Conservation (phyloP, 2,888 invertebrate species). For the Myopa testacea region DNA sequence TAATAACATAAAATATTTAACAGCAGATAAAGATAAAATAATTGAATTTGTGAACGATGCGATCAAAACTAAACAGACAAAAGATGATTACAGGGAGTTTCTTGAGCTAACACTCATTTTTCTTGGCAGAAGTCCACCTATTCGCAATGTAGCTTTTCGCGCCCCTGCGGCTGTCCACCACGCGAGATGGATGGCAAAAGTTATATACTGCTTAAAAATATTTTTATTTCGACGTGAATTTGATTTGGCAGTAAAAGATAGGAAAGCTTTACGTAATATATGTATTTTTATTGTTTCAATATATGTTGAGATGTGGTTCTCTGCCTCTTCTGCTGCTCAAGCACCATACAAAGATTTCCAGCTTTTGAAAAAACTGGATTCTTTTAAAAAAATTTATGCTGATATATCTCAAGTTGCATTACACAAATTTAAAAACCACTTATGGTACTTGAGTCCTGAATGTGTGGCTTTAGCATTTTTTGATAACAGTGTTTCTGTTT, state of each 20-base stretch:
- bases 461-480: background rate
- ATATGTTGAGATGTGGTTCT: constrained; percentile 30
- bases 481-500: no score
- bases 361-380: constrained; percentile 13
- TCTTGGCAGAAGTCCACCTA: constrained; percentile 34
- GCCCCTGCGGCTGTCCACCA: constrained; percentile 32
- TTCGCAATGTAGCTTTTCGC: constrained; percentile 29
- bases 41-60: no score
- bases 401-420: constrained; percentile 21
- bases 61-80: background rate
- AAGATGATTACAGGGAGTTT: constrained; percentile 38
- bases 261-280: constrained; percentile 30
- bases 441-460: background rate
- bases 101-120: constrained; percentile 32
- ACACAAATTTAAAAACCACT: constrained; percentile 7
- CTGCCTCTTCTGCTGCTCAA: constrained; percentile 29
- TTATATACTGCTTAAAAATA: constrained; percentile 16
- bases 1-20: no score
- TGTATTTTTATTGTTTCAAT: constrained; percentile 36
- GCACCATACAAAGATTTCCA: constrained; percentile 28
- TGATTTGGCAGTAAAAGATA: constrained; percentile 27
- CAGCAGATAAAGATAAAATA: no score
- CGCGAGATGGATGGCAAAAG: constrained; percentile 36
- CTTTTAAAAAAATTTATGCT: constrained; percentile 27
- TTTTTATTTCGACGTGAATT: constrained; percentile 31